Conservation (phyloP, 2,888 invertebrate species). For the Rapana venosa region DNA sequence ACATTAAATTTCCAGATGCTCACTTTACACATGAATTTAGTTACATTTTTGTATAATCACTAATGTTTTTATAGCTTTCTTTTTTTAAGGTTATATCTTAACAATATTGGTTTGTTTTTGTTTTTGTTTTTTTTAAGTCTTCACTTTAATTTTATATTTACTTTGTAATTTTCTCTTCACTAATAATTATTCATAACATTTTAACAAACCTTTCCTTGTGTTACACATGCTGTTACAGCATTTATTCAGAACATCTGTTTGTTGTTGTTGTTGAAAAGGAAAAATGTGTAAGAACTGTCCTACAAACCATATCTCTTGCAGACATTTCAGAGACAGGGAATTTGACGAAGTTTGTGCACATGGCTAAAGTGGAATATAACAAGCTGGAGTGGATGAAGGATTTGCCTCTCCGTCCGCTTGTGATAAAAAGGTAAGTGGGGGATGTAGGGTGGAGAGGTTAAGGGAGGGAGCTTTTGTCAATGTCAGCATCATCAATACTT, state of each 20-base stretch:
- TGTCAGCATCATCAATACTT: too few species aligned
- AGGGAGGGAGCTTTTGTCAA: too few species aligned
- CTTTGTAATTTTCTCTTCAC: not conserved
- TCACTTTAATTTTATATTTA: too few species aligned
- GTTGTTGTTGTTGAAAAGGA: not conserved
- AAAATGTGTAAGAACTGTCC: not conserved
- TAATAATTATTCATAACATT: not conserved
- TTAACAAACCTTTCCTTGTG: not conserved
- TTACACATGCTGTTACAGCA: not conserved
- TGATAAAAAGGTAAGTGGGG: constrained; percentile 52
- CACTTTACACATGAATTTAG: too few species aligned
- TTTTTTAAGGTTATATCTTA: too few species aligned
- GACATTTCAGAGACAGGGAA: not conserved
- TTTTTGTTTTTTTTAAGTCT: too few species aligned
- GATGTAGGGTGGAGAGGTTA: too few species aligned
- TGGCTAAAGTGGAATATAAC: constrained; percentile 90
- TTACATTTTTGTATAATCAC: too few species aligned
- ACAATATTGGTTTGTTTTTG: too few species aligned
- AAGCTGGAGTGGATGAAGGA: constrained; percentile 94
- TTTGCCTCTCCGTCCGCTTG: constrained; percentile 78
- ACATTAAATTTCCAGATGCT: too few species aligned
- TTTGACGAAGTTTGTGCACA: constrained; percentile 85
- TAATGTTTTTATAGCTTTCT: too few species aligned
- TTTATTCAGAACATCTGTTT: not conserved
- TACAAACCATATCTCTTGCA: not conserved